These are phyloP conservation scores for Sitta carolinensis DNA, from an alignment of 2,797 vertebrate genomes.

Conservation along the genomic window DNA sequence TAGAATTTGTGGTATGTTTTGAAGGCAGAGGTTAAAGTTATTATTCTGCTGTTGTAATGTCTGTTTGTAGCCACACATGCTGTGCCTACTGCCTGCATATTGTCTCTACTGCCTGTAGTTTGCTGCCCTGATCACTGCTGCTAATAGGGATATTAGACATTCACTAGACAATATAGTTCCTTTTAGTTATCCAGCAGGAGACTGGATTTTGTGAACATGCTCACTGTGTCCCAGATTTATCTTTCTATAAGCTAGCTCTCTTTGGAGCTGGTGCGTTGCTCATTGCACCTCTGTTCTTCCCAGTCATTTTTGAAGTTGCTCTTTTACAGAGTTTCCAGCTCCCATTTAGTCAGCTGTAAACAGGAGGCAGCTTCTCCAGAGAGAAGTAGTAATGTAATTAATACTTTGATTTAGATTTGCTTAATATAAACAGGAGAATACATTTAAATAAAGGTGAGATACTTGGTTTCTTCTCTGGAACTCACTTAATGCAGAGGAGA, in stretches of 20 bases:
- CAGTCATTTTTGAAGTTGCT: neutral
- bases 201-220: neutral
- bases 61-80: neutral
- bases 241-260: neutral
- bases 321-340: neutral
- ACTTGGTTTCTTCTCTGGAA: neutral
- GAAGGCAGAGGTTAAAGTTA: slow-evolving; percentile 50
- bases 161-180: neutral
- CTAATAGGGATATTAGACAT: neutral
- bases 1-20: slow-evolving; percentile 40
- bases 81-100: neutral
- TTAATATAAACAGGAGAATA: neutral
- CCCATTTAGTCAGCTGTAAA: neutral
- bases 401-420: neutral
- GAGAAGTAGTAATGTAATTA: neutral
- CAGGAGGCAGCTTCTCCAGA: neutral
- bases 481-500: neutral
- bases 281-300: neutral
- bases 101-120: neutral
- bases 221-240: neutral
- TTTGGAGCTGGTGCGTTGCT: neutral
- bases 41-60: slow-evolving; percentile 27
- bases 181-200: neutral
- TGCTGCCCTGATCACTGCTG: neutral
- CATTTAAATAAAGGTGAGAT: neutral